phyloP scores from a whole-genome alignment of 2,888 invertebrate species.

The Drosophila greeni region DNA sequence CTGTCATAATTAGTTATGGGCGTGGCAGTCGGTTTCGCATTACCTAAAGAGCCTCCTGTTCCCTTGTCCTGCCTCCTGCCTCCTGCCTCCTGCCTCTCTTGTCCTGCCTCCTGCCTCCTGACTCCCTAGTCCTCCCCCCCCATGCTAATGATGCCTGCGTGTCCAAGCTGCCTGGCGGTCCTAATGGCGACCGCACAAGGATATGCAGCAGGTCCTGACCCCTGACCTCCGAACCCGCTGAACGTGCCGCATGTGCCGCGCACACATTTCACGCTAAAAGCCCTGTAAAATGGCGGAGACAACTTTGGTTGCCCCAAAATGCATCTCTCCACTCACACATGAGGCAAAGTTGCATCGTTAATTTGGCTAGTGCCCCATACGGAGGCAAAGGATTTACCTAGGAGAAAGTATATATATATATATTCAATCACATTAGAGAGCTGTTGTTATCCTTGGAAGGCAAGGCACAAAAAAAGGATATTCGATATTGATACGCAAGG shows the following conservation, averaged over 20 bases:
- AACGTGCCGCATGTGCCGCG: conserved; percentile 25
- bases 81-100: background rate
- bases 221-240: no score
- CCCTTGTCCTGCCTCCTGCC: background rate
- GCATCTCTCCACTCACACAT: conserved; percentile 1
- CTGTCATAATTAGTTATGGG: conserved; percentile 53
- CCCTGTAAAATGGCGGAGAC: conserved; percentile 44
- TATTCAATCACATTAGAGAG: background rate
- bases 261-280: conserved; percentile 49
- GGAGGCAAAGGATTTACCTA: background rate
- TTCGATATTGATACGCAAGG: conserved; percentile 40
- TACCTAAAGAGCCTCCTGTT: conserved; percentile 26
- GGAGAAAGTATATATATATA: background rate
- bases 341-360: conserved; percentile 15
- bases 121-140: background rate
- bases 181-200: conserved; percentile 30
- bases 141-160: conserved; percentile 43
- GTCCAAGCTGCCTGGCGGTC: conserved; percentile 13
- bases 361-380: conserved; percentile 4
- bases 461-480: background rate
- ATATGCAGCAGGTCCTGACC: conserved; percentile 29
- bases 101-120: background rate
- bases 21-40: conserved; percentile 46
- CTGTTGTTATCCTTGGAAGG: background rate
- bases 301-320: conserved; percentile 22